Evolutionary conservation across 1,140 invertebrate species (phyloP), one percentile per base, ranked within the genome.

Genomic region (Drosophila trapezifrons): DNA sequence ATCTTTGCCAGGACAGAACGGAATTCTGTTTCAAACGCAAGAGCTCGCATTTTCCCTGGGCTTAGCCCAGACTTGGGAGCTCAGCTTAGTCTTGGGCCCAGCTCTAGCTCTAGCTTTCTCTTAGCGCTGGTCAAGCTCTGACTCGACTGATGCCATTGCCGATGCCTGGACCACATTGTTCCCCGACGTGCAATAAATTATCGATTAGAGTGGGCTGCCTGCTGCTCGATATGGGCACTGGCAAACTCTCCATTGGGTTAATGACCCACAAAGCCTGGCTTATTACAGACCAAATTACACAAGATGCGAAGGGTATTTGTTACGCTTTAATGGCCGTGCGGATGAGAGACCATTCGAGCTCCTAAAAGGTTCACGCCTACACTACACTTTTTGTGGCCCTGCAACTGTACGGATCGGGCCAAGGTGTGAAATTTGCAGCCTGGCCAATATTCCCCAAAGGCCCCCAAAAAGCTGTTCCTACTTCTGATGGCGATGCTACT

Each of bases 391-490:
- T 60, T 45, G 51, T n/a, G 20, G 20, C 10, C 51, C 58, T 47
- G 42, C 75, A 78, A 83, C 80, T 82, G 80, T 70, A 71, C 70
- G 32, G 32, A 22, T 37, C 49, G 18, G 7, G 59, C 15, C 49
- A 40, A 82, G 80, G 80, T 82, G 80, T 82, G 80, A 82, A 82
- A 78, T 78, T 78, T 67, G 69, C 80, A 83, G 75, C 80, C 79
- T 78, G 58, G 10, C 27, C 74, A 82, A 82, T 82, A 82, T 82
- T 82, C 80, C 80, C 80, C 45, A 74, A 76, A 78, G 80, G 80
- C 60, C 37, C 57, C 45, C 60, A 72, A 64, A 65, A 65, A 40
- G 42, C 20, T 17, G 25, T 32, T 73, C 51, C 69, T 37, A 49
- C 71, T 62, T 7, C 25, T 38, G n/a, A 47, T 56, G 43, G 49